These are phyloP conservation scores for Calameuta filiformis DNA, from an alignment of 2,888 invertebrate genomes.

Conservation along the genomic window DNA sequence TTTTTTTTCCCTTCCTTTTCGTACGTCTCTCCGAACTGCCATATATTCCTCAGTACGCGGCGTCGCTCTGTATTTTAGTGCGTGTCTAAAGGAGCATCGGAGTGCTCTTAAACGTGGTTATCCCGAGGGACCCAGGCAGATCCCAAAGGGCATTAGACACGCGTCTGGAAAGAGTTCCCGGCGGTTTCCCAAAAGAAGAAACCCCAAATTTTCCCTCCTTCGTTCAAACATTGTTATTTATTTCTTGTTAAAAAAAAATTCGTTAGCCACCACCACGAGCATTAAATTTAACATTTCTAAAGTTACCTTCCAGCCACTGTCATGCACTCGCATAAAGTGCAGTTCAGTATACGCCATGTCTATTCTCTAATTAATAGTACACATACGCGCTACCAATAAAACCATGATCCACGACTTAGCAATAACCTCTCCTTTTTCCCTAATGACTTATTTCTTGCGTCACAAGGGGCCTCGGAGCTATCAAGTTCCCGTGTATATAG, in stretches of 20 bases:
- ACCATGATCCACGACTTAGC: neutral
- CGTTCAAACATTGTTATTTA: neutral
- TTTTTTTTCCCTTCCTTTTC: neutral
- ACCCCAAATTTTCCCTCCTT: neutral
- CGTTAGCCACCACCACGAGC: neutral
- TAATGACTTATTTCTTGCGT: neutral
- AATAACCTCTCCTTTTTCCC: neutral
- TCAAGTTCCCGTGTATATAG: neutral
- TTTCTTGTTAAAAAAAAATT: neutral
- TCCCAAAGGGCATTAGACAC: slow-evolving; percentile 20
- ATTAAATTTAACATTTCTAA: neutral
- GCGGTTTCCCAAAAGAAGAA: neutral
- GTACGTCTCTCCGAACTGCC: neutral
- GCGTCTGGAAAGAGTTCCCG: slow-evolving; percentile 19
- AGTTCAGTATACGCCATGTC: neutral
- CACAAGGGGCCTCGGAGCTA: neutral
- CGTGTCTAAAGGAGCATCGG: slow-evolving; percentile 6
- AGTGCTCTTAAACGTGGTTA: slow-evolving; percentile 4
- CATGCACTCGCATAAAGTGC: neutral
- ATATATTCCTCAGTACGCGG: neutral
- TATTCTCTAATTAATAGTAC: neutral
- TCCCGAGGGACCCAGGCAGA: slow-evolving; percentile 4
- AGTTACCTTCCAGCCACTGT: neutral
- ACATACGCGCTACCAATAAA: neutral
- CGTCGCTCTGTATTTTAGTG: neutral